A percentile compares a stretch with the other conserved stretches of the same genome.
Conservation (phyloP, 2,113 vertebrate genomes). For the Sylvia atricapilla region DNA sequence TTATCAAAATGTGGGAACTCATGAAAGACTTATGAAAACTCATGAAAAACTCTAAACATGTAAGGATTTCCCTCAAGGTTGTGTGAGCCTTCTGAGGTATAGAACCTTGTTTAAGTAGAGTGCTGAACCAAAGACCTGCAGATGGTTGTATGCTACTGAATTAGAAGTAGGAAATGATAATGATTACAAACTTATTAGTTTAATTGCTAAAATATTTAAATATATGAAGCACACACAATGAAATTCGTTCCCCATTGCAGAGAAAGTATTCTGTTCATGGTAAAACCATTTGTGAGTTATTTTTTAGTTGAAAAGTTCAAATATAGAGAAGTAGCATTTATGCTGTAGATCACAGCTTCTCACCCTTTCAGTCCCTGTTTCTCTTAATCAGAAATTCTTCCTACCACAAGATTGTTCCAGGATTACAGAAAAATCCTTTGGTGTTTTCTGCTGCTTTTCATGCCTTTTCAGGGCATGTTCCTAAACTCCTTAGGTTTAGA, state of each 20-base stretch:
- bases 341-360: background rate
- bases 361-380: background rate
- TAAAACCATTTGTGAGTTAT: background rate
- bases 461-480: background rate
- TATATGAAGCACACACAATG: accelerated
- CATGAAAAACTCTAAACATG: background rate
- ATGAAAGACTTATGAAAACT: background rate
- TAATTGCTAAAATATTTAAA: background rate
- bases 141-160: background rate
- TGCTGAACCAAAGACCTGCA: background rate
- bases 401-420: background rate
- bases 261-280: background rate
- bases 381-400: background rate
- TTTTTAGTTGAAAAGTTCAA: background rate
- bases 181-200: background rate
- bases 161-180: background rate
- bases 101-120: background rate
- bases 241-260: background rate
- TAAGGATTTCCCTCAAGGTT: background rate
- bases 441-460: background rate
- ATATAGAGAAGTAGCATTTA: background rate
- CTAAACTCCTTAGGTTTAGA: background rate
- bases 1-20: background rate
- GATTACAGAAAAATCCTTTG: background rate
- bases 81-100: background rate